A percentile compares a stretch with the other conserved stretches of the same genome.
These are phyloP conservation scores for Drosophila simulans DNA, from an alignment of 1,140 invertebrate species.

Conservation along the genomic window DNA sequence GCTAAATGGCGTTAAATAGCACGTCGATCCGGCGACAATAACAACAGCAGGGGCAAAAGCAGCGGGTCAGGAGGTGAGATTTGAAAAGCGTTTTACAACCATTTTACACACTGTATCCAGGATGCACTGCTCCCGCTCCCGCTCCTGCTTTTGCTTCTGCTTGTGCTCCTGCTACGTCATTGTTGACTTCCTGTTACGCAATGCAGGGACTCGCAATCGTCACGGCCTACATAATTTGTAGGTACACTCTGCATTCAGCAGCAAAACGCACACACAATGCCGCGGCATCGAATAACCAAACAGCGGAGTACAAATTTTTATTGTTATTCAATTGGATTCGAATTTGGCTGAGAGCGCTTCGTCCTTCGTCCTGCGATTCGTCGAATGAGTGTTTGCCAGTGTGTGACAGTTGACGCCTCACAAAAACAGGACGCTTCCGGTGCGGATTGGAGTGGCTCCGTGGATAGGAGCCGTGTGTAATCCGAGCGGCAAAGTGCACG, in stretches of 20 bases:
- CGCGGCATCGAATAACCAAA: slow-evolving; percentile 72
- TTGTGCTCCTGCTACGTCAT: slow-evolving; percentile 37
- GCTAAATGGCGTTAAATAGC: slow-evolving; percentile 80
- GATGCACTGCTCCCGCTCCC: not conserved
- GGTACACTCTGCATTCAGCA: slow-evolving; percentile 48
- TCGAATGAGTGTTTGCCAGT: slow-evolving; percentile 31
- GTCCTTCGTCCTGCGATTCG: not conserved
- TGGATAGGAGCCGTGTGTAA: slow-evolving; percentile 53
- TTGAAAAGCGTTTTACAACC: slow-evolving; percentile 80
- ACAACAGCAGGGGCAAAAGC: slow-evolving; percentile 27
- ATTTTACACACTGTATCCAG: slow-evolving; percentile 79
- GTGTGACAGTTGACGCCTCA: slow-evolving; percentile 81
- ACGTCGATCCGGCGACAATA: slow-evolving; percentile 48
- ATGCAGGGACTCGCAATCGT: slow-evolving; percentile 23
- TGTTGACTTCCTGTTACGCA: slow-evolving; percentile 77
- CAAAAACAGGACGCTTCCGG: slow-evolving; percentile 73
- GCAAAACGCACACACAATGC: slow-evolving; percentile 47
- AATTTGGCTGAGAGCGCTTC: slow-evolving; percentile 51
- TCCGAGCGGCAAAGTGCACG: slow-evolving; percentile 51
- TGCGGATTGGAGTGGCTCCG: slow-evolving; percentile 7
- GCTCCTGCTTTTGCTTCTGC: not conserved
- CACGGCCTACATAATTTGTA: slow-evolving; percentile 75
- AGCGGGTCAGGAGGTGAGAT: slow-evolving; percentile 35
- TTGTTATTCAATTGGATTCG: slow-evolving; percentile 84
- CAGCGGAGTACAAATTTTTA: slow-evolving; percentile 72